Evolutionary conservation across 2,113 vertebrate species (phyloP).

Genomic region (Hippoglossus stenolepis): DNA sequence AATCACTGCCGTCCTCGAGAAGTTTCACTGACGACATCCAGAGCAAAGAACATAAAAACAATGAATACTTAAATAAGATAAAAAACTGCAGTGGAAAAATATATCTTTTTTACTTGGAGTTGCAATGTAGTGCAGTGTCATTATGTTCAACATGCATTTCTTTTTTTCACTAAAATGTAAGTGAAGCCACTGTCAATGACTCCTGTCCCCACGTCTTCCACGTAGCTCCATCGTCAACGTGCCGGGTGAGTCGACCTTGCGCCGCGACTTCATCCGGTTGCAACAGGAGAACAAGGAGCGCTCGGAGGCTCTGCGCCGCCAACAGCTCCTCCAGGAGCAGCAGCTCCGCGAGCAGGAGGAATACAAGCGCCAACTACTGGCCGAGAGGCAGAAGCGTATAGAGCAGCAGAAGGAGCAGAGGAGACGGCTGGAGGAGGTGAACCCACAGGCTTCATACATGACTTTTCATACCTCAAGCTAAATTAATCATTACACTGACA

Average conservation of each 20-base stretch:
- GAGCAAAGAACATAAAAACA: not conserved
- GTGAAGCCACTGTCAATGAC: too few relatives aligned
- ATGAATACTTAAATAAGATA: not conserved
- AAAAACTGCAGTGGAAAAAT: not conserved
- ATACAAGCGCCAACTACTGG: constrained; percentile 96
- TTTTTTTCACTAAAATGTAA: too few relatives aligned
- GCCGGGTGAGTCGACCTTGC: constrained; percentile 96
- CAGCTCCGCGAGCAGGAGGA: constrained; percentile 98
- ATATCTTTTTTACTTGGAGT: not conserved
- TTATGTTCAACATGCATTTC: not conserved
- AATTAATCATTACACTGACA: too few relatives aligned
- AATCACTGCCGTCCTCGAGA: too few relatives aligned
- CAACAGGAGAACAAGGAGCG: constrained; percentile 99
- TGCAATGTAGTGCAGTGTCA: too few relatives aligned
- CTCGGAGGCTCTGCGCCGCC: constrained; percentile 93
- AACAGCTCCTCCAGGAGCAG: constrained; percentile 97
- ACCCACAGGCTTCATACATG: too few relatives aligned
- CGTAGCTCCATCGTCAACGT: constrained; percentile 97
- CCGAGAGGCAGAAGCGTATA: constrained; percentile 95
- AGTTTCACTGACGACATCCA: not conserved
- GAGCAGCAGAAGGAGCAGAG: constrained; percentile 98
- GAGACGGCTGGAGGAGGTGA: constrained; percentile 93
- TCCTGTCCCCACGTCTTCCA: not conserved
- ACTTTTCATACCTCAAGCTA: too few relatives aligned
- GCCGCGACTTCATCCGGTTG: constrained; percentile 95